These are phyloP conservation scores for Drosophila koepferae DNA, from an alignment of 2,888 invertebrate species.

Conservation along the genomic window DNA sequence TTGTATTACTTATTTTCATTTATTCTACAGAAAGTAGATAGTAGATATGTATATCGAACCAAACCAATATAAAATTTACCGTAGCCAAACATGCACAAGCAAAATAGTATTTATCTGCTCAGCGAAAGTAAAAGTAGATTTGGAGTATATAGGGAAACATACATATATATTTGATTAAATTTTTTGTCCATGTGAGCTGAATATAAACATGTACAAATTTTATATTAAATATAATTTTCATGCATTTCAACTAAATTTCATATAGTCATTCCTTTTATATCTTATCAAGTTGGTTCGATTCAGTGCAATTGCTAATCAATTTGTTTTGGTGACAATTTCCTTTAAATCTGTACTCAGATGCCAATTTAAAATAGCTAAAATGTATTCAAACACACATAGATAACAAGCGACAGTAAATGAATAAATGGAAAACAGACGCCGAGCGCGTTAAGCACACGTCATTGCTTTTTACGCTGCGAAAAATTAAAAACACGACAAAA, in stretches of 20 bases:
- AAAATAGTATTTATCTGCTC: too few relatives aligned
- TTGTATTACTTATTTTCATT: too few relatives aligned
- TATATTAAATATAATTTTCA: not conserved
- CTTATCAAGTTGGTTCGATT: not conserved
- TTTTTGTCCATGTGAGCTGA: not conserved
- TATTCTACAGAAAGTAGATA: too few relatives aligned
- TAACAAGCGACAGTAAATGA: conserved; percentile 8
- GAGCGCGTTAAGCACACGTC: conserved; percentile 43
- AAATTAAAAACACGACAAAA: conserved; percentile 9
- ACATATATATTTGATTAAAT: not conserved
- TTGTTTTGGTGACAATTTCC: conserved; percentile 1
- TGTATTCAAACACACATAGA: conserved; percentile 9
- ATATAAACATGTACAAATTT: not conserved
- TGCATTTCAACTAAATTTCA: not conserved
- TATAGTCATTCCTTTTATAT: not conserved
- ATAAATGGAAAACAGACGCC: conserved; percentile 23
- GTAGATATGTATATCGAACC: too few relatives aligned
- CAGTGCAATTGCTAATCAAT: not conserved
- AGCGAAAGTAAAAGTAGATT: not conserved
- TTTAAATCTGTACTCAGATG: conserved; percentile 5
- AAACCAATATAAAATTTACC: too few relatives aligned
- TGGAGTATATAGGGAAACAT: not conserved
- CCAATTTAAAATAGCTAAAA: conserved; percentile 19
- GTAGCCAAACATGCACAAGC: too few relatives aligned
- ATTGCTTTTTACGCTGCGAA: conserved; percentile 40